A percentile compares a stretch with the other conserved stretches of the same genome.
These are phyloP conservation scores for Chiloscyllium plagiosum DNA, from an alignment of 2,113 vertebrate species.

Conservation along the genomic window DNA sequence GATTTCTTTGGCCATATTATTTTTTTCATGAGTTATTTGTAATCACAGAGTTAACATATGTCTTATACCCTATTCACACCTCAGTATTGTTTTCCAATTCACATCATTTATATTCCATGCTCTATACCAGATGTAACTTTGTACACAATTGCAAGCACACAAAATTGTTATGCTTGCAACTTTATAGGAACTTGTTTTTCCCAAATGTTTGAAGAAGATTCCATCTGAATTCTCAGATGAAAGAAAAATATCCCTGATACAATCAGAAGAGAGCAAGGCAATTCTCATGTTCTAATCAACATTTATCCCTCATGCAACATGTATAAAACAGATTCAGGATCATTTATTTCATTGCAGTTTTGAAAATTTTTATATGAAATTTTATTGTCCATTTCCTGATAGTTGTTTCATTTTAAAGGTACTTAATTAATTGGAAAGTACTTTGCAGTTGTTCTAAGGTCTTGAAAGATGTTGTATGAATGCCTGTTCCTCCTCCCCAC, in stretches of 20 bases:
- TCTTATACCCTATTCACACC: background rate
- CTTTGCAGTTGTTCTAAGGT: background rate
- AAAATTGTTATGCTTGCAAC: background rate
- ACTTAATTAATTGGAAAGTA: background rate
- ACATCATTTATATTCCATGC: background rate
- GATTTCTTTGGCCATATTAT: background rate
- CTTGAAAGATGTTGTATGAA: background rate
- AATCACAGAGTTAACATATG: background rate
- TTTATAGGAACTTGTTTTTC: background rate
- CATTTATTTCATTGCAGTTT: background rate
- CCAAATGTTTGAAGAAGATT: background rate
- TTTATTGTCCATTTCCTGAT: background rate
- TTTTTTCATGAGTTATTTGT: background rate
- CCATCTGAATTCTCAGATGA: background rate
- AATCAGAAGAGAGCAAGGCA: background rate
- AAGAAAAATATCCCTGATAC: background rate
- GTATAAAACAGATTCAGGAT: background rate
- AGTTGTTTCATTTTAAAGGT: background rate
- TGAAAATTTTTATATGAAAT: background rate
- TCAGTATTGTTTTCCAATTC: background rate
- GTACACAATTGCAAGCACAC: background rate
- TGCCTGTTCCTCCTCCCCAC: background rate
- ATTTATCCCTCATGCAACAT: background rate
- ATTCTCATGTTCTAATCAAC: background rate
- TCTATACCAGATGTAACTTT: background rate